Evolutionary conservation across 35 echinoderm and acorn worm species (phyloP).

Genomic region (Ophioderma brevispina): DNA sequence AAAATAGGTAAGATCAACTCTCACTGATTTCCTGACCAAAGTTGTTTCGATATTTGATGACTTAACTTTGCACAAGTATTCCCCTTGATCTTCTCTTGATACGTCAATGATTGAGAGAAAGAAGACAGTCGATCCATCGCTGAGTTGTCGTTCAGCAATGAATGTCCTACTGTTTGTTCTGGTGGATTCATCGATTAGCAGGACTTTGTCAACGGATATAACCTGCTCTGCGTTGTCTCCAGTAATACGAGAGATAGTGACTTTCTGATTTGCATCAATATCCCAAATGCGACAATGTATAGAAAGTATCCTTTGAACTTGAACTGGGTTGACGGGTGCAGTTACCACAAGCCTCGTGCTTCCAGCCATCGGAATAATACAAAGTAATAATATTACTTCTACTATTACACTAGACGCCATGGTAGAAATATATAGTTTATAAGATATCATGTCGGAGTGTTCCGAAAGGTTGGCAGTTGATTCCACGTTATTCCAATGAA

Average conservation of each 20-base stretch:
- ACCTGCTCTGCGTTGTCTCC: background rate
- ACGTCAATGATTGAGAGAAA: background rate
- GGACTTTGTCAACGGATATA: background rate
- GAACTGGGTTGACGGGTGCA: background rate
- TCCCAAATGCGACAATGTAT: background rate
- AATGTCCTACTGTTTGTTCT: background rate
- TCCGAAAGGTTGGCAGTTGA: background rate
- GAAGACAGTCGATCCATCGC: background rate
- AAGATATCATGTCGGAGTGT: background rate
- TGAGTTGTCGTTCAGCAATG: background rate
- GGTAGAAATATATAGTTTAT: background rate
- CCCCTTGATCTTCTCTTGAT: background rate
- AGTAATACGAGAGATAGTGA: background rate
- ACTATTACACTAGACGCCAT: background rate
- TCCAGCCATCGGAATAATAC: background rate
- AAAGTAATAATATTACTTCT: background rate
- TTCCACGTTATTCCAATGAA: background rate
- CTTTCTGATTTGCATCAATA: background rate
- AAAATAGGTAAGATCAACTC: background rate
- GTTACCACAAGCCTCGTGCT: background rate
- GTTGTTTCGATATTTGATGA: background rate
- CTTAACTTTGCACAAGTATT: conserved; percentile 5
- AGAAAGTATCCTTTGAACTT: background rate
- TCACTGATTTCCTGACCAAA: background rate
- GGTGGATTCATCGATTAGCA: background rate